phyloP scores from a whole-genome alignment of 2,888 invertebrate species.

The Parnassius smintheus region DNA sequence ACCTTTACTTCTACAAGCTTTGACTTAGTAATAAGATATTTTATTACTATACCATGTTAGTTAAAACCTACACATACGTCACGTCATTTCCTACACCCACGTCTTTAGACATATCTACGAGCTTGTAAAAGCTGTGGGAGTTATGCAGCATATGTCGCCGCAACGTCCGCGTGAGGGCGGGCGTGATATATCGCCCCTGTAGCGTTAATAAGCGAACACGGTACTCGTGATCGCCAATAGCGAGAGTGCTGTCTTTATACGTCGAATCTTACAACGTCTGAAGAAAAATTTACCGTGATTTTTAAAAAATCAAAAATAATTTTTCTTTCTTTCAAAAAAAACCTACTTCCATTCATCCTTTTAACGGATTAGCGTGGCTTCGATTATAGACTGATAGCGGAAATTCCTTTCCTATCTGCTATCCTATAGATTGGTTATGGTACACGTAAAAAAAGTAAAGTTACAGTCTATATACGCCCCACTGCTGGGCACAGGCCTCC shows the following conservation, averaged over 20 bases:
- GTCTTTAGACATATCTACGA: slow-evolving; percentile 23
- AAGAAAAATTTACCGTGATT: too few species aligned
- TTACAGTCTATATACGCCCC: too few species aligned
- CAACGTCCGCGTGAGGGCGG: slow-evolving; percentile 62
- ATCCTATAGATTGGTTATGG: too few species aligned
- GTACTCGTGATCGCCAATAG: slow-evolving; percentile 77
- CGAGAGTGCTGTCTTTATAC: slow-evolving; percentile 39
- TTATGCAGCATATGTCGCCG: slow-evolving; percentile 39
- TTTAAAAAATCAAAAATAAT: too few species aligned
- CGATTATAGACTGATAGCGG: neutral
- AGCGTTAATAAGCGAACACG: slow-evolving; percentile 79
- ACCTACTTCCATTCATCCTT: neutral
- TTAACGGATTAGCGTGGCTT: neutral
- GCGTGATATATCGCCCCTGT: slow-evolving; percentile 77
- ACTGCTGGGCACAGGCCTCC: too few species aligned
- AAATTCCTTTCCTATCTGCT: too few species aligned
- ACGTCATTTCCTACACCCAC: neutral
- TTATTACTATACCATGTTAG: slow-evolving; percentile 1
- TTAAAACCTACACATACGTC: slow-evolving; percentile 21
- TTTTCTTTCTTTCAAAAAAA: too few species aligned
- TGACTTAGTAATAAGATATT: neutral
- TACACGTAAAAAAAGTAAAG: too few species aligned
- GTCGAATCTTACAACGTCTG: slow-evolving; percentile 38
- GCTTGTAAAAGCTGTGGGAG: slow-evolving; percentile 36
- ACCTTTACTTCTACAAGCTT: too few species aligned